phyloP scores from a whole-genome alignment of 2,113 vertebrate species.

The Corythornis vintsioides region DNA sequence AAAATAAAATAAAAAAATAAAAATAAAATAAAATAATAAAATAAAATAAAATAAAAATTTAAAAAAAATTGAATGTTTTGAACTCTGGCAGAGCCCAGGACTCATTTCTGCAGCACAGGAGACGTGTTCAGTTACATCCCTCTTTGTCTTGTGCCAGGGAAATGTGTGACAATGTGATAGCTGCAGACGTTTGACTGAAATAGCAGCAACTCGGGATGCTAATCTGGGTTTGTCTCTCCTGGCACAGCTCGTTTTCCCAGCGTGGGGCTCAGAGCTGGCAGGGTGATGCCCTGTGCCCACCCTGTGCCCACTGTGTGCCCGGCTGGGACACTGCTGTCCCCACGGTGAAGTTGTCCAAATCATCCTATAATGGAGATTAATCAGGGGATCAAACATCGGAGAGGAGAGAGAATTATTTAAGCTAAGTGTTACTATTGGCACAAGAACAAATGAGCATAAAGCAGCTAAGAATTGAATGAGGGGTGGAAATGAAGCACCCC shows the following conservation, averaged over 20 bases:
- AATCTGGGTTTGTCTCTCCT: slow-evolving; percentile 12
- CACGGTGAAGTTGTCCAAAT: not conserved
- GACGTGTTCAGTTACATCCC: not conserved
- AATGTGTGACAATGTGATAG: not conserved
- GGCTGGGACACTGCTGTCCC: not conserved
- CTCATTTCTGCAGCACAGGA: not conserved
- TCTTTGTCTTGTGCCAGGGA: not conserved
- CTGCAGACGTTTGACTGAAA: not conserved
- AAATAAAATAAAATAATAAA: too few species aligned
- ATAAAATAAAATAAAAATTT: too few species aligned
- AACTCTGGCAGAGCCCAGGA: not conserved
- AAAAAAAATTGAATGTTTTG: not conserved
- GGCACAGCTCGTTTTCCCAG: not conserved
- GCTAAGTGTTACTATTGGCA: not conserved
- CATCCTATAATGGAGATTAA: not conserved
- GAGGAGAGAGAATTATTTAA: slow-evolving; percentile 2
- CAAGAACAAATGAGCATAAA: not conserved
- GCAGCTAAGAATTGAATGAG: not conserved
- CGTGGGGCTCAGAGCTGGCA: not conserved
- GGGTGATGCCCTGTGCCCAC: not conserved
- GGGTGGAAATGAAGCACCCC: not conserved
- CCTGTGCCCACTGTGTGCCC: too few species aligned
- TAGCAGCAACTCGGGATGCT: not conserved
- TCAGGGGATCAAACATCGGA: not conserved
- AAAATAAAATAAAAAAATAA: too few species aligned